phyloP scores from a whole-genome alignment of 2,888 invertebrate genomes.

The Watsonalla binaria region DNA sequence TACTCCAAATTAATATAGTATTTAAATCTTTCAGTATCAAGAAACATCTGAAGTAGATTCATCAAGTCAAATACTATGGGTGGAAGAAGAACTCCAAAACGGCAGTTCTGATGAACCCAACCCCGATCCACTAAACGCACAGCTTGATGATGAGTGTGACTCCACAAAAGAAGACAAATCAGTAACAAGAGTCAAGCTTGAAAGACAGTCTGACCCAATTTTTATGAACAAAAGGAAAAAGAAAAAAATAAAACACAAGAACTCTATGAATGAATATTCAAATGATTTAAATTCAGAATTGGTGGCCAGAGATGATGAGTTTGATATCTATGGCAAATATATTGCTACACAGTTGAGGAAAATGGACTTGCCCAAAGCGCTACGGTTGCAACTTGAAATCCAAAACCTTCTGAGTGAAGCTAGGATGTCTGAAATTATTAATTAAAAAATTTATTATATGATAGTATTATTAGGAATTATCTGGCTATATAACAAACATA shows the following conservation, averaged over 20 bases:
- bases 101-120: constrained; percentile 35
- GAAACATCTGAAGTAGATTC: constrained; percentile 47
- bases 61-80: constrained; percentile 48
- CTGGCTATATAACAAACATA: no score
- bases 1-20: not conserved
- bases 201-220: constrained; percentile 18
- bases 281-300: constrained; percentile 22
- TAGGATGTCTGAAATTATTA: constrained; percentile 37
- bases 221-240: constrained; percentile 42
- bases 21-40: constrained; percentile 32
- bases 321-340: constrained; percentile 60
- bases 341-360: constrained; percentile 53
- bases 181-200: constrained; percentile 28
- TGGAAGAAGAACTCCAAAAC: constrained; percentile 37
- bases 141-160: constrained; percentile 47
- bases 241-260: constrained; percentile 43
- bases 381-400: constrained; percentile 49
- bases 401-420: constrained; percentile 54
- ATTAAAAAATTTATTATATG: constrained; percentile 4
- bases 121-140: constrained; percentile 47
- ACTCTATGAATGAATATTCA: constrained; percentile 24
- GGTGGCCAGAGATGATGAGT: constrained; percentile 45
- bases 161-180: constrained; percentile 25
- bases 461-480: no score
- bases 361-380: constrained; percentile 46